Evolutionary conservation across 2,888 invertebrate species (phyloP).

Genomic region (Capitulum mitella): DNA sequence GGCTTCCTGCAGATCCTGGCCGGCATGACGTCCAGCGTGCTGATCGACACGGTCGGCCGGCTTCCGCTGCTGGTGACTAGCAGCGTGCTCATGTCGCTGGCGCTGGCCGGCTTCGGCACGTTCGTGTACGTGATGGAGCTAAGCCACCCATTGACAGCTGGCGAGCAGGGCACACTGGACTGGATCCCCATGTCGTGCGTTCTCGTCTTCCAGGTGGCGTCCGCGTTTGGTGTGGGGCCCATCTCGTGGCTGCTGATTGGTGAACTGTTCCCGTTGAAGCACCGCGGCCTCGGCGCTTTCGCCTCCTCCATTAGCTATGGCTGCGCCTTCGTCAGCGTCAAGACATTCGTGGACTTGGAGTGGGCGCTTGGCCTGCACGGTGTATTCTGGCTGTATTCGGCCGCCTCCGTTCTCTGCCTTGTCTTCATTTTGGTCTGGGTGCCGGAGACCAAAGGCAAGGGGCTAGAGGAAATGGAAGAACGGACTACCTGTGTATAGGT

Average conservation of each 20-base stretch:
- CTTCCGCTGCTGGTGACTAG: constrained; percentile 74
- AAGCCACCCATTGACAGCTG: neutral
- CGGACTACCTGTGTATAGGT: neutral
- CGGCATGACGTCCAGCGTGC: constrained; percentile 54
- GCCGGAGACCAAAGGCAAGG: constrained; percentile 84
- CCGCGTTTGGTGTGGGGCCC: constrained; percentile 76
- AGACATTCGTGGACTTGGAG: constrained; percentile 76
- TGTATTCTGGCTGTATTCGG: constrained; percentile 82
- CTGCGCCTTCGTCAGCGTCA: constrained; percentile 77
- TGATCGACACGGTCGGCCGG: constrained; percentile 79
- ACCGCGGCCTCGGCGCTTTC: constrained; percentile 73
- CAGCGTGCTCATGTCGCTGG: constrained; percentile 65
- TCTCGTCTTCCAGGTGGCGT: constrained; percentile 73
- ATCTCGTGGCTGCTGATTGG: constrained; percentile 78
- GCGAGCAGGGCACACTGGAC: neutral
- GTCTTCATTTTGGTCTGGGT: constrained; percentile 78
- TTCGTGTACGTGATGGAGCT: neutral
- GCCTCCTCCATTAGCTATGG: constrained; percentile 79
- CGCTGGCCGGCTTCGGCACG: neutral
- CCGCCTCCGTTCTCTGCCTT: constrained; percentile 70
- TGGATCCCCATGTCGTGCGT: constrained; percentile 72
- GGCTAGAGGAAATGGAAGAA: constrained; percentile 73
- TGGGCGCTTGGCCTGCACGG: constrained; percentile 67
- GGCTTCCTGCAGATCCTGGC: constrained; percentile 54
- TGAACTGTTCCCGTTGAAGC: constrained; percentile 64